Base-by-base conservation (phyloP, 1,140 invertebrate species). In the Phymorhynchus buccinoides region DNA sequence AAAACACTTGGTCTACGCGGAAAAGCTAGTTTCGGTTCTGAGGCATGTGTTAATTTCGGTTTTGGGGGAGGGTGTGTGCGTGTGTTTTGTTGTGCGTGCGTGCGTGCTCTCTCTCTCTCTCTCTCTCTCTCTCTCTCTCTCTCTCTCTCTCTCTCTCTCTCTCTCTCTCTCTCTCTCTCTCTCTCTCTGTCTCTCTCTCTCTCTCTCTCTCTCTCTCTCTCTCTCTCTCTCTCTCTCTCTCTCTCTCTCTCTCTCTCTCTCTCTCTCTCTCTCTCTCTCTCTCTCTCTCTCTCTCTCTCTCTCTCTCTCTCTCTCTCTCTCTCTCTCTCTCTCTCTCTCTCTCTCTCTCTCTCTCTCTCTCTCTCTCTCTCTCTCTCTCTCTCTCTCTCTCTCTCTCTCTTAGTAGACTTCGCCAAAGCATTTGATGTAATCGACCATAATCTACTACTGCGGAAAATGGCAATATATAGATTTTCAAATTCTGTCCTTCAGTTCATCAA, bases 111-210 rank as follows among this genome's bases (percentile, higher is more conserved):
- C 62, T 66, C 62, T 66, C 62, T 66, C 62, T 66, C 62, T 66
- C 62, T 66, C 62, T 66, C 62, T 66, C 62, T 66, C 62, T 66
- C 62, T 66, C 62, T 66, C 62, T 66, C 62, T 66, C 62, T 66
- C 62, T 66, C 62, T 66, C 48, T 52, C 48, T 52, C 48, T 52
- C 48, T 52, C 48, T 52, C 48, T 52, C 48, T 52, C 48, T 52
- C 48, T 52, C 48, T 52, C 48, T 52, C 48, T 52, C 48, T 52
- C 48, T 52, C 48, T 52, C 48, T 52, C 48, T 52, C 48, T 52
- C 48, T 52, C 48, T 52, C 48, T 52, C 48, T 52, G 48, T 52
- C 48, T 52, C 22, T 52, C 48, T 52, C 48, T 52, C 48, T 52
- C 48, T 52, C 48, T 66, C 27, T 66, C 9, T 7, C 62, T 66